Evolutionary conservation across 1,140 invertebrate species (phyloP), one percentile per base, ranked within the genome.

Genomic region (Ephestia elutella): DNA sequence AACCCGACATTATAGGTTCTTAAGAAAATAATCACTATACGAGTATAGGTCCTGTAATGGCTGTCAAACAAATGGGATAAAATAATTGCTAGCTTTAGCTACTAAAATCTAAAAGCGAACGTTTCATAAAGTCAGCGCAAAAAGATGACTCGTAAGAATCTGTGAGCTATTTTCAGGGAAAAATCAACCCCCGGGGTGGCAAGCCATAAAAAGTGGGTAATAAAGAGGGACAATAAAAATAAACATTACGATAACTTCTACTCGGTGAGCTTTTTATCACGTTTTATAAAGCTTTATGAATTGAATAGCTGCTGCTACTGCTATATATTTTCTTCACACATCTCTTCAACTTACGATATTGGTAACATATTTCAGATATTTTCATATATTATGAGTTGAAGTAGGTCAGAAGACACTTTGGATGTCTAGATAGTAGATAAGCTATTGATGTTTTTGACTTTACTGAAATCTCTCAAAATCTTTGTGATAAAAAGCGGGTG

Each of bases 231-330:
- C 38, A 44, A 44, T 44, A 44, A 44, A 44, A 44, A 15, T 44
- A 44, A 44, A 44, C 38, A 44, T 44, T 44, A 44, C 38, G 38
- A 44, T 44, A 44, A 15, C 38, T 44, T 17, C n/a, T 15, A 44
- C 38, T 44, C 38, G n/a, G 38, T 44, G 38, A 44, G 38, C 38
- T 44, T 44, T 44, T 44, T 44, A 44, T 44, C 38, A 8, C 38
- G 38, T 44, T 44, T 3, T 44, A 44, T 44, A 44, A 44, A 44
- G 38, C 38, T 44, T 44, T 15, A 44, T 44, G 38, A 44, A 44
- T 44, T 44, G n/a, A 44, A 44, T 44, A 44, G n/a, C 38, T 17
- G n/a, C 5, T 15, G 2, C 5, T 38, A 28, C 8, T 28, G n/a
- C n/a, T n/a, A n/a, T 28, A 28, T 28, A 28, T 28, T 5, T 28